Conservation (phyloP, 2,888 invertebrate genomes). For the Cactoblastis cactorum region DNA sequence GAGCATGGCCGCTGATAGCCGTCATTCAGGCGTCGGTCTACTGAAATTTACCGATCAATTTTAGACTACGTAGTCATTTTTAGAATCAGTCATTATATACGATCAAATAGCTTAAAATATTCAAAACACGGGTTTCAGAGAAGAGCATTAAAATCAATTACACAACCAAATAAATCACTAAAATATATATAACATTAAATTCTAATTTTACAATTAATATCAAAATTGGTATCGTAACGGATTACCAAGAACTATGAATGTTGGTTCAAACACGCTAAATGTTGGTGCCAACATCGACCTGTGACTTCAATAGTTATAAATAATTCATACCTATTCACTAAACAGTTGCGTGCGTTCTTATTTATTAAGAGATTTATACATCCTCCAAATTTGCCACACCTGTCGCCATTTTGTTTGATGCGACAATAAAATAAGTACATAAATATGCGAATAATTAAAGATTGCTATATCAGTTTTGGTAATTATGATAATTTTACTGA, state of each 20-base stretch:
- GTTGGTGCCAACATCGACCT: slow-evolving; percentile 12
- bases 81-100: too few relatives aligned
- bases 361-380: slow-evolving; percentile 32
- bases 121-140: too few relatives aligned
- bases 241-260: neutral
- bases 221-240: neutral
- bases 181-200: neutral
- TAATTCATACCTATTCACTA: slow-evolving; percentile 39
- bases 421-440: slow-evolving; percentile 10
- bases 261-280: slow-evolving; percentile 10
- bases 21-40: too few relatives aligned
- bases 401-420: slow-evolving; percentile 18
- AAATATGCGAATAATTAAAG: too few relatives aligned
- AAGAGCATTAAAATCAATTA: too few relatives aligned
- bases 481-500: too few relatives aligned
- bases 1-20: too few relatives aligned
- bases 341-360: slow-evolving; percentile 20
- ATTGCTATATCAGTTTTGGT: too few relatives aligned
- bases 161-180: too few relatives aligned
- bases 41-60: too few relatives aligned
- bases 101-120: too few relatives aligned
- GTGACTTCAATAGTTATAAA: slow-evolving; percentile 39
- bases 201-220: neutral
- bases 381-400: slow-evolving; percentile 23
- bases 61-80: too few relatives aligned